Percentiles rank a stretch among this genome's conserved stretches.
Evolutionary conservation across 1,140 invertebrate genomes (phyloP).

Genomic region (Hestina assimilis): DNA sequence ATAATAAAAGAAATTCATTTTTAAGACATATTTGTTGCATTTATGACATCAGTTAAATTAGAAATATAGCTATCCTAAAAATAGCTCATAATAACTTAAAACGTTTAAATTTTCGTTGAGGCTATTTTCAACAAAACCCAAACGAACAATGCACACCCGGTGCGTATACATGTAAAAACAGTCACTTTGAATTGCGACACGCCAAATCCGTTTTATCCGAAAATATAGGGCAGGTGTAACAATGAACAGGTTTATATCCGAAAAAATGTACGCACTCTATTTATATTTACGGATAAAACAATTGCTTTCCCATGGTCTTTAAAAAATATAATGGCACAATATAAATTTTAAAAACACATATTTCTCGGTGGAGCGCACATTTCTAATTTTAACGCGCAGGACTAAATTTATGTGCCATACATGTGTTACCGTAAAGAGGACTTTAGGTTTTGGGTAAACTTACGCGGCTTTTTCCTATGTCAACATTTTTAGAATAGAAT

Average conservation of each 20-base stretch:
- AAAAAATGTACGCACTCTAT: constrained; percentile 29
- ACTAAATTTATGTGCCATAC: constrained; percentile 64
- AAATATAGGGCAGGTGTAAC: constrained; percentile 36
- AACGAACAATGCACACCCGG: constrained; percentile 6
- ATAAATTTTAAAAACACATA: constrained; percentile 71
- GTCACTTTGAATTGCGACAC: constrained; percentile 34
- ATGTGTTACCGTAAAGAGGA: constrained; percentile 66
- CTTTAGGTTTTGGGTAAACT: constrained; percentile 48
- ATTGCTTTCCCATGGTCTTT: constrained; percentile 42
- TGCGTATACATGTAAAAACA: constrained; percentile 28
- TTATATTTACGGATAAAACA: constrained; percentile 42
- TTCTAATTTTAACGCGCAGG: constrained; percentile 72
- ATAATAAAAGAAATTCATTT: too few relatives aligned
- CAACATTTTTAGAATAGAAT: constrained; percentile 20
- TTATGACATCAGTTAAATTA: too few relatives aligned
- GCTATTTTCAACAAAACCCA: constrained; percentile 22
- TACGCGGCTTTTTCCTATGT: constrained; percentile 43
- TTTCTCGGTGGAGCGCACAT: constrained; percentile 60
- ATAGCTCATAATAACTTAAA: too few relatives aligned
- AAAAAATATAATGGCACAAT: constrained; percentile 57
- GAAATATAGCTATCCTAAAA: too few relatives aligned
- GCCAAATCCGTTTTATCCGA: constrained; percentile 32
- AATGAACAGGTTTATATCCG: constrained; percentile 30
- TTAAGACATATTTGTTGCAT: too few relatives aligned
- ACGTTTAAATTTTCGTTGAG: constrained; percentile 8